Percentiles rank a stretch among this genome's conserved stretches.
phyloP scores from a whole-genome alignment of 2,797 vertebrate species.

The Clarias laeviceps region DNA sequence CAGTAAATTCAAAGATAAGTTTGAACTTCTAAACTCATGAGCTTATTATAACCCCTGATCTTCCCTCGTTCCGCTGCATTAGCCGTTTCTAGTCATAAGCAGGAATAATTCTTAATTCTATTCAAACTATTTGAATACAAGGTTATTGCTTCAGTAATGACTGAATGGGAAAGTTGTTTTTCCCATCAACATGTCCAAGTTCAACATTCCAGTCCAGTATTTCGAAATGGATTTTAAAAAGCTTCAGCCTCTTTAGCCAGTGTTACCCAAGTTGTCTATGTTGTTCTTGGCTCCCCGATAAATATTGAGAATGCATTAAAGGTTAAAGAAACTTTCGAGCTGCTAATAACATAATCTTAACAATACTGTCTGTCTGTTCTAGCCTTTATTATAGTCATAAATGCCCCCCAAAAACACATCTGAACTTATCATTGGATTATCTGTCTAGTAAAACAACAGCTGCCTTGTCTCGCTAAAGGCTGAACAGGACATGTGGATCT shows the following conservation, averaged over 20 bases:
- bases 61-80: not conserved
- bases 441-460: constrained; percentile 41
- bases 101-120: constrained; percentile 4
- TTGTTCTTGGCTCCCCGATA: constrained; percentile 40
- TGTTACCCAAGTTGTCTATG: constrained; percentile 18
- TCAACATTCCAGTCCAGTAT: constrained; percentile 34
- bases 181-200: constrained; percentile 38
- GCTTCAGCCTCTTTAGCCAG: constrained; percentile 29
- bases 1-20: not conserved
- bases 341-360: constrained; percentile 25
- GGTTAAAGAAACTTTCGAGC: constrained; percentile 20
- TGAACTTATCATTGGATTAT: constrained; percentile 32
- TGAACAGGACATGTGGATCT: not conserved
- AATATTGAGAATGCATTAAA: constrained; percentile 36
- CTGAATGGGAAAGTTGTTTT: constrained; percentile 27
- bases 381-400: constrained; percentile 2
- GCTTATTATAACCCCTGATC: not conserved
- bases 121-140: not conserved
- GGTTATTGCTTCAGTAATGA: constrained; percentile 26
- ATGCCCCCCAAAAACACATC: not conserved
- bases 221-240: constrained; percentile 40
- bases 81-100: not conserved
- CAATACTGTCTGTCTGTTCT: constrained; percentile 26
- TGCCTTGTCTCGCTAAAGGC: constrained; percentile 20
- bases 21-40: constrained; percentile 17